Base-by-base conservation (phyloP, 2,113 vertebrate species). In the Leucosticte australis region DNA sequence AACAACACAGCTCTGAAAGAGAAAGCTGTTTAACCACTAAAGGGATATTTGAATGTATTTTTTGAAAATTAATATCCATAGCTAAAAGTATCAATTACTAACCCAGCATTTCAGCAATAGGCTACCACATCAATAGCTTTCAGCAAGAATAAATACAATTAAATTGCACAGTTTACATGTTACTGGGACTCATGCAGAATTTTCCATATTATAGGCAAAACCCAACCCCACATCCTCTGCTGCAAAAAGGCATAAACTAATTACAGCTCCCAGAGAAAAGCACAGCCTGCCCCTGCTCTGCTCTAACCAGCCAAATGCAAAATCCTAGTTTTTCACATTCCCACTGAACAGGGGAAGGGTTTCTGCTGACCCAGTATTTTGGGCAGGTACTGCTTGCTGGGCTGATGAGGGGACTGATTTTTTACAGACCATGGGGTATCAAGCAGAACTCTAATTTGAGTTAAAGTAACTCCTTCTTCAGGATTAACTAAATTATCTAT, bases 21-120 rank as follows among this genome's bases (percentile, higher is more conserved):
- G 81, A 88, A 81, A 83, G 80, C 69, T 84, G 62, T 28, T 94
- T 81, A 87, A 75, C 80, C 68, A 70, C 89, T 74, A 42, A 74
- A 71, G 44, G 64, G 68, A 37, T 71, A 53, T 71, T 91, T 78
- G 26, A 64, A 64, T 15, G 10, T 53, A 70, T 70, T 92, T 86
- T 74, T 69, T 5, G 39, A 78, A 87, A 89, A 77, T 13, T 17
- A 86, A 92, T 84, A 84, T 12, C 68, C 71, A 24, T 16, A 56
- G 76, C 60, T 94, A 31, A 50, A 90, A 75, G 60, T 64, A 84
- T 75, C 83, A 63, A 71, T 79, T 91, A 90, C 83, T 44, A 76
- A 81, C n/a, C 44, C 49, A 56, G 56, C 52, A 78, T 75, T 92
- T 70, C 50, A 68, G 64, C 86, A 90, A 64, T 1, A 83, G 47